A percentile compares a stretch with the other conserved stretches of the same genome.
These are phyloP conservation scores for Propsilocerus akamusi DNA, from an alignment of 1,140 invertebrate species.

Conservation along the genomic window DNA sequence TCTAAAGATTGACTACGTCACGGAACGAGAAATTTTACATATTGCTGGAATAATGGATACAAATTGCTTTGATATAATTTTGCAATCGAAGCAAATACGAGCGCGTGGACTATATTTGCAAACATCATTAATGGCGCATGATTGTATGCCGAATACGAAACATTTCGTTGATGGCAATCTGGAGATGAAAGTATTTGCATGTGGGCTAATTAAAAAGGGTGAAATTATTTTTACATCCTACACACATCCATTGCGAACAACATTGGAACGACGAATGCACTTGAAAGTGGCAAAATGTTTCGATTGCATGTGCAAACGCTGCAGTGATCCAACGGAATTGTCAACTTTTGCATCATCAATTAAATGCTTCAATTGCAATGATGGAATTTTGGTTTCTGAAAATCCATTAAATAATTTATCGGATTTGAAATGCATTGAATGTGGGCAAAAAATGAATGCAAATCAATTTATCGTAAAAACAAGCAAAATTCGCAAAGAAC, in stretches of 20 bases:
- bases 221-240: constrained; percentile 42
- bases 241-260: constrained; percentile 43
- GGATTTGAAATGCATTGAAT: constrained; percentile 41
- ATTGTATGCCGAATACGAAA: constrained; percentile 41
- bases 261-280: constrained; percentile 37
- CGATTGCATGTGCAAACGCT: constrained; percentile 37
- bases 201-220: constrained; percentile 38
- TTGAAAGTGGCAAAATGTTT: constrained; percentile 42
- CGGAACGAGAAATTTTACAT: constrained; percentile 37
- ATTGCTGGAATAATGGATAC: constrained; percentile 45
- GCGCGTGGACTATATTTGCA: constrained; percentile 37
- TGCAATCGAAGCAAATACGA: constrained; percentile 23
- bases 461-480: constrained; percentile 37
- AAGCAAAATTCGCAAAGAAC: constrained; percentile 35
- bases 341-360: constrained; percentile 39
- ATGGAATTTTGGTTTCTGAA: constrained; percentile 27
- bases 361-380: constrained; percentile 35
- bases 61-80: constrained; percentile 40
- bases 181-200: constrained; percentile 32
- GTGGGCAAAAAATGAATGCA: constrained; percentile 29
- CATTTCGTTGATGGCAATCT: constrained; percentile 37
- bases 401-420: constrained; percentile 36
- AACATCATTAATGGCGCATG: constrained; percentile 40
- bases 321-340: constrained; percentile 40
- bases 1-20: constrained; percentile 28